Evolutionary conservation across 2,888 invertebrate species (phyloP), one percentile per base, ranked within the genome.

Genomic region (Calephelis perditalis): DNA sequence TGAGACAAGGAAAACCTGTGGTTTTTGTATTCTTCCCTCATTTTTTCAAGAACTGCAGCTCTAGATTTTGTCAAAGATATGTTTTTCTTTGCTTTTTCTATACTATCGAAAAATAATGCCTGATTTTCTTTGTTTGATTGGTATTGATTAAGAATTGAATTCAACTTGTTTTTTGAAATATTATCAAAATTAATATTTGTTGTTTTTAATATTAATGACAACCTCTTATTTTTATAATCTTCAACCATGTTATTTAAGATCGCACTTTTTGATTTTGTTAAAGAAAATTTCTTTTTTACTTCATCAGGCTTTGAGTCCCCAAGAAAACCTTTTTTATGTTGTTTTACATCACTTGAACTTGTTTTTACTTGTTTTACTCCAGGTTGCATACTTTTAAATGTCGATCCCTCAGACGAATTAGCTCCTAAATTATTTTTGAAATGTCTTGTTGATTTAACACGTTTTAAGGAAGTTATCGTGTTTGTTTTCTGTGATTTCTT

Each of bases 91-190:
- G 26, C 6, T 10, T 52, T 52, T 52, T 26, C 52, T 1, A 52
- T 12, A 15, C 4, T 60, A 69, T 71, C 55, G 67, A 71, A 12
- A 57, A 62, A 40, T 61, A 60, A 62, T 68, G 70, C 58, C 60
- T 69, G 62, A 61, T 66, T 65, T 60, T 64, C 44, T 7, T 60
- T 56, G 3, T 56, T 40, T 3, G 26, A 26, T 56, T 56, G 8
- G 15, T 56, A 56, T 2, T 56, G 12, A 7, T 56, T 56, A 35
- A 56, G 12, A 56, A 56, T 37, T 9, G 12, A n/a, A 15, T 40
- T 43, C 40, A 56, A 2, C 12, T 56, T n/a, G 12, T 40, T 56
- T 15, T 56, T 56, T 12, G 36, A 37, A 40, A 55, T 36, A 40
- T 56, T 56, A n/a, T 56, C 40, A 40, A 55, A n/a, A 40, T 55